Percentiles rank a stretch among this genome's conserved stretches.
phyloP scores from a whole-genome alignment of 2,797 vertebrate genomes.

The Orientallactaga sibirica region DNA sequence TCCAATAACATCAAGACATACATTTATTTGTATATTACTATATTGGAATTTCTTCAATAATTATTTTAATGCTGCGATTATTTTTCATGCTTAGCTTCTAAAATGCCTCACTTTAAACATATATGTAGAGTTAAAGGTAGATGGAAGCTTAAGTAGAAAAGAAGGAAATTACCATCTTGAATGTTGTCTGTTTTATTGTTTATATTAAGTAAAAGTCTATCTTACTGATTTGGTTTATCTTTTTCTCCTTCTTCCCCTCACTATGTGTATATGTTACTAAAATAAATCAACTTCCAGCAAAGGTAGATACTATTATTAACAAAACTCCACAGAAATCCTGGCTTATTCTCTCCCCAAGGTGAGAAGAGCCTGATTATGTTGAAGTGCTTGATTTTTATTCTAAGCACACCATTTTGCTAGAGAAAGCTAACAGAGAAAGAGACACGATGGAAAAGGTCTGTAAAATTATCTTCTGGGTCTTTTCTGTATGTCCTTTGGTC shows the following conservation, averaged over 20 bases:
- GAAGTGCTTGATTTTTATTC: conserved; percentile 18
- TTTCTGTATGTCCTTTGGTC: neutral
- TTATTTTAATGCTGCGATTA: neutral
- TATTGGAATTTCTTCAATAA: neutral
- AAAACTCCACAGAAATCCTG: conserved; percentile 10
- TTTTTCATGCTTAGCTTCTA: conserved; percentile 1
- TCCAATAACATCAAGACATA: neutral
- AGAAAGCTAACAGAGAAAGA: neutral
- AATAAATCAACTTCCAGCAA: neutral
- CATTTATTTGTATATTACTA: conserved; percentile 9
- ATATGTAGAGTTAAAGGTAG: conserved; percentile 24
- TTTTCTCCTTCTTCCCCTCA: neutral
- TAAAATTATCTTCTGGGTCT: neutral
- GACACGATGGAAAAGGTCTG: neutral
- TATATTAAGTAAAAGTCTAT: neutral
- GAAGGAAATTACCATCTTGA: neutral
- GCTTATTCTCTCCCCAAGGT: neutral
- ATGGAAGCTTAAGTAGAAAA: conserved; percentile 1
- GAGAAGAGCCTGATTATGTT: conserved; percentile 16
- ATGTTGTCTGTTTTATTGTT: neutral
- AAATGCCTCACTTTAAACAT: neutral
- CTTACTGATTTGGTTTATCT: neutral
- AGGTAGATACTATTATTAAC: neutral
- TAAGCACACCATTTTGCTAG: neutral
- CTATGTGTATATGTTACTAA: neutral